Evolutionary conservation across 2,797 vertebrate genomes (phyloP).

Genomic region (Ammospiza maritima): DNA sequence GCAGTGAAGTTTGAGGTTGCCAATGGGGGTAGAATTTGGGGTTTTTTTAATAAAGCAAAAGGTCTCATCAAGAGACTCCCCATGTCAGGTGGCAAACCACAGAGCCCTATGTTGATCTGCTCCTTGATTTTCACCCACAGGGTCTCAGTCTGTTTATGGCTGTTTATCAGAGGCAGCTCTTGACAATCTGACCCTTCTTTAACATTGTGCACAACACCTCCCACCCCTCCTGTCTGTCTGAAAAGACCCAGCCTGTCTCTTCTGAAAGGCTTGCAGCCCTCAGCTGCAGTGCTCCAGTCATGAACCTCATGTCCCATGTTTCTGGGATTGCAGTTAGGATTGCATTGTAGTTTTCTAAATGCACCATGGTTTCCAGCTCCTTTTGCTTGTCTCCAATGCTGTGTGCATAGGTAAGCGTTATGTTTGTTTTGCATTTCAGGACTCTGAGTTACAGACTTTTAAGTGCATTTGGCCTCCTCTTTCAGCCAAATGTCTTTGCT

Average conservation of each 20-base stretch:
- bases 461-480: neutral
- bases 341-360: neutral
- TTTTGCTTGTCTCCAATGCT: neutral
- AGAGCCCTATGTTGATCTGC: neutral
- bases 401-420: neutral
- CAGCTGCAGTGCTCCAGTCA: neutral
- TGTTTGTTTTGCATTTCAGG: neutral
- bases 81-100: neutral
- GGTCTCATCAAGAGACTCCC: neutral
- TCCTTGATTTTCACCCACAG: neutral
- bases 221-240: neutral
- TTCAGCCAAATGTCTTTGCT: neutral
- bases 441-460: neutral
- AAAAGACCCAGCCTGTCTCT: neutral
- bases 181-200: neutral
- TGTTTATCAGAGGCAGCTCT: neutral
- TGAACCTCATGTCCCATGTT: neutral
- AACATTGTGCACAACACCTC: neutral
- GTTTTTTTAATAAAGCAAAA: neutral
- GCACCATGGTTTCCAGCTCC: neutral
- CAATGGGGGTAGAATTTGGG: conserved; percentile 83
- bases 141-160: neutral
- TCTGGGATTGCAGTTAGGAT: neutral
- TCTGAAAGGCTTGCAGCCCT: neutral
- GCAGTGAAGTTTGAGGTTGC: conserved; percentile 94